Conservation (phyloP, 2,888 invertebrate species). For the Spicauda simplicius region DNA sequence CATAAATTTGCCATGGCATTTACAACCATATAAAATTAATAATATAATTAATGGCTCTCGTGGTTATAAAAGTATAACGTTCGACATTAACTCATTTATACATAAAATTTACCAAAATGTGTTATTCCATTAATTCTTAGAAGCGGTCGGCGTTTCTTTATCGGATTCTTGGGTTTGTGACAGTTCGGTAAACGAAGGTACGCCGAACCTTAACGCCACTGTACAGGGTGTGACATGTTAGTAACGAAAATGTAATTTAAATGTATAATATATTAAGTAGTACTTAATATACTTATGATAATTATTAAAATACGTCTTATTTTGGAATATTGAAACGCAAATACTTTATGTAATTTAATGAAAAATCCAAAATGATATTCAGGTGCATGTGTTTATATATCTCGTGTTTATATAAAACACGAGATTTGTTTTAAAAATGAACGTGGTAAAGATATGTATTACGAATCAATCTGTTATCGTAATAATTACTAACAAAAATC, state of each 20-base stretch:
- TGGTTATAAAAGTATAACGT: constrained; percentile 23
- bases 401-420: too few species aligned
- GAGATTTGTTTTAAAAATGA: too few species aligned
- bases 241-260: neutral
- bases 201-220: constrained; percentile 37
- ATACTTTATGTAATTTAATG: too few species aligned
- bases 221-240: constrained; percentile 10
- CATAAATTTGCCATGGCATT: constrained; percentile 20
- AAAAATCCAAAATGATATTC: too few species aligned
- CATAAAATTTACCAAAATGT: constrained; percentile 31
- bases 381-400: too few species aligned
- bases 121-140: constrained; percentile 33
- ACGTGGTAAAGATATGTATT: too few species aligned
- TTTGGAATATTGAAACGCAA: too few species aligned
- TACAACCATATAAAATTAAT: constrained; percentile 23
- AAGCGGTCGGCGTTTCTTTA: constrained; percentile 33
- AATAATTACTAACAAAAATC: too few species aligned
- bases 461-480: too few species aligned
- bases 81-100: constrained; percentile 12
- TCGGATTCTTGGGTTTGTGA: constrained; percentile 30
- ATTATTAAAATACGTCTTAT: too few species aligned
- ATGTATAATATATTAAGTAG: too few species aligned
- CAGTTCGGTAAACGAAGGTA: constrained; percentile 36
- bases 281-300: too few species aligned
- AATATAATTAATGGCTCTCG: constrained; percentile 16